Base-by-base conservation (phyloP, 1,140 invertebrate species). In the Nebria ingens region DNA sequence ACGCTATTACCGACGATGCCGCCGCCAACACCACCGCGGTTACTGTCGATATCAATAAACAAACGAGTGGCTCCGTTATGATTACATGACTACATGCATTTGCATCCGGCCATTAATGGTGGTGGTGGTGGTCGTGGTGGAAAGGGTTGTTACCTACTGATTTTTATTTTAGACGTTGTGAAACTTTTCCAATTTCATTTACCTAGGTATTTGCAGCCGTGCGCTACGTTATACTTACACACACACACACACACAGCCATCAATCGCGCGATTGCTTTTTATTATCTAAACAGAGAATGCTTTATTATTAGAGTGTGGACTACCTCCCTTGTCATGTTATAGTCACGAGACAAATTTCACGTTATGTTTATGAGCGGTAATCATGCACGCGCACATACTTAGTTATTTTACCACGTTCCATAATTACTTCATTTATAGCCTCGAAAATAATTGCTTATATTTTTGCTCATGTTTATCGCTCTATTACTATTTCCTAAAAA, bases 141-240 rank as follows among this genome's bases (percentile, higher is more conserved):
- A n/a, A n/a, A n/a, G n/a, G n/a, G n/a, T n/a, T n/a, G n/a, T n/a
- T n/a, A n/a, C n/a, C n/a, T n/a, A n/a, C n/a, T 9, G 40, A 12
- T 12, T 45, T 17, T 45, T 17, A 45, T 45, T 45, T 45, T 45
- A 45, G 40, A 45, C 40, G 17, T 45, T 45, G 40, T 45, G 17
- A 45, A 45, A 45, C 6, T 45, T 45, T 45, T 45, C 40, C 40
- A 45, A 45, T 45, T 45, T 45, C 40, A 45, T 45, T 45, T 45
- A 45, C 15, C 15, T 29, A 13, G 4, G 13, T 4, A 4, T 4
- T 13, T 6, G 25, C 25, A 29, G 4, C 4, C 25, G 25, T 4
- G 4, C 40, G 15, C 40, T 17, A 17, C 40, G 6, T 45, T 45
- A 45, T 45, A 45, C n/a, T n/a, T n/a, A n/a, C n/a, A n/a, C n/a